Percentiles rank a stretch among this genome's conserved stretches.
Conservation (phyloP, 2,797 vertebrate species). For the Enteromius unitaeniatus region DNA sequence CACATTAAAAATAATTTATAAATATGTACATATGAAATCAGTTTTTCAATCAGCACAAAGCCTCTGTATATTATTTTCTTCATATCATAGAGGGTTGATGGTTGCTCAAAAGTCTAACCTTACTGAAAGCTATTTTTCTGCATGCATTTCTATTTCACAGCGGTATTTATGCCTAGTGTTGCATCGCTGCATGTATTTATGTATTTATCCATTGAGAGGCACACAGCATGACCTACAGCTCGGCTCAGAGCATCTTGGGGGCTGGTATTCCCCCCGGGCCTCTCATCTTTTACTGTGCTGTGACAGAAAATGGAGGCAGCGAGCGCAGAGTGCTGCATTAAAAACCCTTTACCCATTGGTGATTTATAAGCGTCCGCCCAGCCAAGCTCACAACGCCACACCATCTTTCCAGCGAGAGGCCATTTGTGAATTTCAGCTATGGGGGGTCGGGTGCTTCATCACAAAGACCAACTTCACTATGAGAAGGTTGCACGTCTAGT, state of each 20-base stretch:
- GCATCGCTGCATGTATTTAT: conserved; percentile 82
- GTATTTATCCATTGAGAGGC: conserved; percentile 83
- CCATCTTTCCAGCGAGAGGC: conserved; percentile 73
- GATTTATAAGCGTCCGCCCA: conserved; percentile 82
- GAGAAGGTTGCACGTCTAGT: conserved; percentile 65
- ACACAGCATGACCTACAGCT: conserved; percentile 76
- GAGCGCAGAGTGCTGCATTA: conserved; percentile 84
- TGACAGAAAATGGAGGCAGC: conserved; percentile 85
- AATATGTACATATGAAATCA: background rate
- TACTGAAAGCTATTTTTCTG: conserved; percentile 18
- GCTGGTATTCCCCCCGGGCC: conserved; percentile 78
- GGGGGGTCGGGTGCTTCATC: conserved; percentile 64
- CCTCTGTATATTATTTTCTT: background rate
- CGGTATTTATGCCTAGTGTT: conserved; percentile 65
- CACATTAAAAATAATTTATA: background rate
- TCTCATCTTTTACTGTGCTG: conserved; percentile 86
- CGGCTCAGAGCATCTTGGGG: conserved; percentile 76
- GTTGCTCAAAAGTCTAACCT: background rate
- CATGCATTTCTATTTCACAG: conserved; percentile 28
- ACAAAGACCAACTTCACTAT: conserved; percentile 56
- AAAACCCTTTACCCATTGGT: conserved; percentile 86
- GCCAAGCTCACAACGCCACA: conserved; percentile 67
- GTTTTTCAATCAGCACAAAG: background rate
- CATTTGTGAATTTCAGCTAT: conserved; percentile 67
- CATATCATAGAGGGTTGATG: background rate